These are phyloP conservation scores for Austrofundulus limnaeus DNA, from an alignment of 2,113 vertebrate genomes.

Conservation along the genomic window DNA sequence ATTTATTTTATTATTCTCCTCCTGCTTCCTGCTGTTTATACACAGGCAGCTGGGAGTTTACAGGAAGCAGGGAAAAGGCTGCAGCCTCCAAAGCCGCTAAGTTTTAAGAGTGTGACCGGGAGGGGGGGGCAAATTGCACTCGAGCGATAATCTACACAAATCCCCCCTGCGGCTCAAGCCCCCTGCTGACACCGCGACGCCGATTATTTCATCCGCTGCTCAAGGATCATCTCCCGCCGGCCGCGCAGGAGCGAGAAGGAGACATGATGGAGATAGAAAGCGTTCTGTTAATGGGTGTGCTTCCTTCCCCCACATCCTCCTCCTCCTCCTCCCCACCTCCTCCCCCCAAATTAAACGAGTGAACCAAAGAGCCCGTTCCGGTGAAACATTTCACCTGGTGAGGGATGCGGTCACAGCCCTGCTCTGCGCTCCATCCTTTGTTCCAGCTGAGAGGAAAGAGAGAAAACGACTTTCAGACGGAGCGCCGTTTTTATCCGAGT, in stretches of 20 bases:
- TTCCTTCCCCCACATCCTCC: no score
- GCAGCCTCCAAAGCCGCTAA: constrained; percentile 51
- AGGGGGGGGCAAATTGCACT: constrained; percentile 70
- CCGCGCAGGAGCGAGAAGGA: constrained; percentile 39
- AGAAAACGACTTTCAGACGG: constrained; percentile 44
- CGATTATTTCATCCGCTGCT: constrained; percentile 66
- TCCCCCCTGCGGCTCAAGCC: constrained; percentile 64
- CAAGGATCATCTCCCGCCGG: constrained; percentile 63
- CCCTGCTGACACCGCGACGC: constrained; percentile 56
- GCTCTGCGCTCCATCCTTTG: constrained; percentile 49
- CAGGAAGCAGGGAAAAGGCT: constrained; percentile 45
- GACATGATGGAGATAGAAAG: constrained; percentile 2
- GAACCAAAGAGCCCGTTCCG: not conserved
- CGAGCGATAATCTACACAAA: constrained; percentile 76
- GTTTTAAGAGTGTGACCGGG: constrained; percentile 42
- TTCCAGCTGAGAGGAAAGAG: constrained; percentile 38
- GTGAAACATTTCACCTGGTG: not conserved
- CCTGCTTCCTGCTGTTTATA: constrained; percentile 1
- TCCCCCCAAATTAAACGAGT: constrained; percentile 14
- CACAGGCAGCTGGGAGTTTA: constrained; percentile 30
- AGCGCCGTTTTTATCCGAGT: constrained; percentile 65
- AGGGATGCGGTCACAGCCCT: constrained; percentile 27
- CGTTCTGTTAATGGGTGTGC: constrained; percentile 20
- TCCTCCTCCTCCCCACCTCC: no score
- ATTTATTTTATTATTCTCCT: not conserved